Percentiles rank a stretch among this genome's conserved stretches.
phyloP scores from a whole-genome alignment of 2,888 invertebrate species.

The Leucophenga montana region DNA sequence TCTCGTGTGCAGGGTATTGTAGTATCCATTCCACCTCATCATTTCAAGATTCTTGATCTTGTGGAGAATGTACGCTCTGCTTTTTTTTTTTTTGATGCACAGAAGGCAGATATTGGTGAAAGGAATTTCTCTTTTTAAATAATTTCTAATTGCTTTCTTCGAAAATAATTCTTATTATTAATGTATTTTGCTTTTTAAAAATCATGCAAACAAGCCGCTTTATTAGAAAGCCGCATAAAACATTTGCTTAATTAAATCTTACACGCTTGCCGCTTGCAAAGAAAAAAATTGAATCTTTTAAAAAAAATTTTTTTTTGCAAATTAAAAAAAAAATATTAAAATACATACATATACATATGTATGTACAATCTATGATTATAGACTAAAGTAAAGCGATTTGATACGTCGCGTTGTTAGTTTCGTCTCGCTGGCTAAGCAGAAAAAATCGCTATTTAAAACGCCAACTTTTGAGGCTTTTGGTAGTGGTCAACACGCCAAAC shows the following conservation, averaged over 20 bases:
- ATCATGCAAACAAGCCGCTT: background rate
- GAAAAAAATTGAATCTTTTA: slow-evolving; percentile 1
- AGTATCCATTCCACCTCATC: no score
- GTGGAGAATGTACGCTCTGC: no score
- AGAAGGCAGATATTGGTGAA: background rate
- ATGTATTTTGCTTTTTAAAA: background rate
- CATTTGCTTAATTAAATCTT: slow-evolving; percentile 20
- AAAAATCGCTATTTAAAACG: slow-evolving; percentile 3
- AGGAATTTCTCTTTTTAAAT: background rate
- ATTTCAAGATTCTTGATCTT: no score
- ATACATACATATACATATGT: background rate
- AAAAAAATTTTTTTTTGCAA: slow-evolving; percentile 1
- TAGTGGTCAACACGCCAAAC: slow-evolving; percentile 20
- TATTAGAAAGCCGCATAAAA: slow-evolving; percentile 13
- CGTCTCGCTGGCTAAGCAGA: slow-evolving; percentile 8
- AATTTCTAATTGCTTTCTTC: background rate
- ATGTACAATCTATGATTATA: slow-evolving; percentile 2
- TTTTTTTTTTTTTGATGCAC: background rate
- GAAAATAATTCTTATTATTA: background rate
- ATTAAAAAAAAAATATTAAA: slow-evolving; percentile 1
- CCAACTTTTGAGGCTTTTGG: background rate
- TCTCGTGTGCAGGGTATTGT: no score
- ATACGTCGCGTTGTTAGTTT: background rate
- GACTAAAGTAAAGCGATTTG: slow-evolving; percentile 10
- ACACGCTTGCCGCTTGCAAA: slow-evolving; percentile 9